A percentile compares a stretch with the other conserved stretches of the same genome.
These are phyloP conservation scores for Perodicticus potto DNA, from an alignment of 2,797 vertebrate species.

Conservation along the genomic window DNA sequence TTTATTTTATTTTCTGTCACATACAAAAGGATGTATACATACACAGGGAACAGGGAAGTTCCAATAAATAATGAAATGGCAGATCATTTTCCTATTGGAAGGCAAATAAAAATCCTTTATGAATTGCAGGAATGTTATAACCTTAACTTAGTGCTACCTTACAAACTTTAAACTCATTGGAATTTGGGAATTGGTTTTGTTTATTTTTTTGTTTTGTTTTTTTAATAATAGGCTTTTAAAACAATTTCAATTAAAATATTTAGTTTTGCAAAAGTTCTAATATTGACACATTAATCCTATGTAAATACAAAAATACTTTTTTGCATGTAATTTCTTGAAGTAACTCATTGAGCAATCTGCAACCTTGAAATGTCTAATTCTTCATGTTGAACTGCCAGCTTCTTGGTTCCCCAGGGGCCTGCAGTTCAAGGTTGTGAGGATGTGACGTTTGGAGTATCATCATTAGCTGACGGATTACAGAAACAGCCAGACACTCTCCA, in stretches of 20 bases:
- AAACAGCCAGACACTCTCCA: not conserved
- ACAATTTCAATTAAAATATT: not conserved
- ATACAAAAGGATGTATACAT: not conserved
- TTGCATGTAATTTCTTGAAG: not conserved
- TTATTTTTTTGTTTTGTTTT: not conserved
- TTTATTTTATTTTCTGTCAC: not conserved
- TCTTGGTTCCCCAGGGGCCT: not conserved
- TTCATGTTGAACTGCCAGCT: not conserved
- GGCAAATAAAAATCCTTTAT: not conserved
- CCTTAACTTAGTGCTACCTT: not conserved
- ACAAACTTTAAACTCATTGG: not conserved
- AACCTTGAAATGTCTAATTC: conserved; percentile 46
- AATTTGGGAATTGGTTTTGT: not conserved
- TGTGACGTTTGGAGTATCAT: not conserved
- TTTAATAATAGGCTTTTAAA: not conserved
- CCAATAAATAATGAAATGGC: not conserved
- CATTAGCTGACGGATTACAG: not conserved
- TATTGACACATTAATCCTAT: not conserved
- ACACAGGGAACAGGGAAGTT: not conserved
- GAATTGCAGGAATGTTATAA: not conserved
- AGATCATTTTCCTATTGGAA: not conserved
- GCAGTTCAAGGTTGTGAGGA: not conserved
- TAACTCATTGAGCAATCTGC: conserved; percentile 29
- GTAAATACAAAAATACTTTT: not conserved
- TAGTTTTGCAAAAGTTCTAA: not conserved